Evolutionary conservation across 2,888 invertebrate species (phyloP).

Genomic region (Acronicta leporina): DNA sequence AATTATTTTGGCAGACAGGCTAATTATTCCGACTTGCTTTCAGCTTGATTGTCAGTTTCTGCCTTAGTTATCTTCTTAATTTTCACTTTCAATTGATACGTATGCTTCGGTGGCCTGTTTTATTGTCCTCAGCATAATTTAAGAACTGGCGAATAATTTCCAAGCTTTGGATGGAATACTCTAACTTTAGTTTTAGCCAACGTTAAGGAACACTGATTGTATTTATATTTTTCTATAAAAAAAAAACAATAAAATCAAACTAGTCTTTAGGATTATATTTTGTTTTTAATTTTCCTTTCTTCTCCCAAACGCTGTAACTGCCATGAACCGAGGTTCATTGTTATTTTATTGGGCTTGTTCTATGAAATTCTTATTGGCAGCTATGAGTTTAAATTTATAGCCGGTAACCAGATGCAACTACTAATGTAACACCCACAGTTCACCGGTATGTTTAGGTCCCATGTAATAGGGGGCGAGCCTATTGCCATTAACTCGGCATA

Average conservation of each 20-base stretch:
- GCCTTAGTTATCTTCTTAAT: background rate
- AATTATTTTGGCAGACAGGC: background rate
- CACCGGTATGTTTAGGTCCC: no score
- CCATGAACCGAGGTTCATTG: no score
- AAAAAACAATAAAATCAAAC: constrained; percentile 52
- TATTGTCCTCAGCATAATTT: background rate
- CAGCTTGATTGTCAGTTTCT: background rate
- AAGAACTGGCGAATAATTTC: background rate
- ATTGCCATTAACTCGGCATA: no score
- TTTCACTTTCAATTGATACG: no score
- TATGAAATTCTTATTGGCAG: no score
- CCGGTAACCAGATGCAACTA: no score
- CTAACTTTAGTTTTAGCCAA: constrained; percentile 24
- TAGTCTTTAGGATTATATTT: constrained; percentile 52
- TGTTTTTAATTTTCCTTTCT: constrained; percentile 20
- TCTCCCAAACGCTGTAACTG: no score
- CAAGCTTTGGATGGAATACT: constrained; percentile 6
- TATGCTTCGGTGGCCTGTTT: constrained; percentile 2
- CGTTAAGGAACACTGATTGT: constrained; percentile 19
- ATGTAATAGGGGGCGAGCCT: no score
- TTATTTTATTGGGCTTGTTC: no score
- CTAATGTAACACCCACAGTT: no score
- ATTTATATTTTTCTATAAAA: constrained; percentile 53
- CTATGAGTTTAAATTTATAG: no score
- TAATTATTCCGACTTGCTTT: background rate